Conservation (phyloP, 2,888 invertebrate species). For the Ormyrus labotus region DNA sequence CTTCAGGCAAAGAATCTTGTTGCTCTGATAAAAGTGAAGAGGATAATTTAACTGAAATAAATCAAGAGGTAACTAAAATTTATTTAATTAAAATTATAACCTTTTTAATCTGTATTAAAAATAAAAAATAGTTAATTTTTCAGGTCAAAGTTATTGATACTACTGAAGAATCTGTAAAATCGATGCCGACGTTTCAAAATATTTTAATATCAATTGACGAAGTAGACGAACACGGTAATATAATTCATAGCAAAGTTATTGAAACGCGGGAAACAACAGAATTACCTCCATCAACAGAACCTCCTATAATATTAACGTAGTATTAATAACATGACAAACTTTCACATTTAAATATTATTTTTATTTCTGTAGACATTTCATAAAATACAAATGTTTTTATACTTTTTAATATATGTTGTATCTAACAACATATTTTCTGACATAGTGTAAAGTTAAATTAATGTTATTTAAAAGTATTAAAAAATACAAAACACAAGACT, state of each 20-base stretch:
- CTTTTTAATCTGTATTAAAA: neutral
- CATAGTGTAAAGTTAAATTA: constrained; percentile 24
- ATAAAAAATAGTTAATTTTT: constrained; percentile 29
- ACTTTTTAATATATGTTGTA: constrained; percentile 35
- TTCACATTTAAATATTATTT: constrained; percentile 18
- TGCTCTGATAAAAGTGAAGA: constrained; percentile 62
- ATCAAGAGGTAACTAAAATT: constrained; percentile 66
- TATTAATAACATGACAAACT: neutral
- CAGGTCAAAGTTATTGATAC: constrained; percentile 59
- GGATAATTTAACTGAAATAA: constrained; percentile 59
- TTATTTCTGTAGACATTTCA: constrained; percentile 41
- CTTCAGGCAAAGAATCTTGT: constrained; percentile 58
- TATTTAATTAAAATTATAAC: neutral
- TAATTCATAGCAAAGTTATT: constrained; percentile 79
- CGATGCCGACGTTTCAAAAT: constrained; percentile 45
- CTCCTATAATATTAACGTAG: constrained; percentile 69
- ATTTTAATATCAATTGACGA: constrained; percentile 83
- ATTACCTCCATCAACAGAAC: constrained; percentile 68
- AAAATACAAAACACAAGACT: constrained; percentile 40
- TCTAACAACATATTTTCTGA: constrained; percentile 24
- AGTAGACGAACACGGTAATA: constrained; percentile 81
- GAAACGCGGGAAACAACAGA: constrained; percentile 77
- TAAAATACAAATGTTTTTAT: constrained; percentile 45
- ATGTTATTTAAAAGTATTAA: constrained; percentile 18
- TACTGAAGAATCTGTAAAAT: constrained; percentile 52